A percentile compares a stretch with the other conserved stretches of the same genome.
Evolutionary conservation across 2,797 vertebrate genomes (phyloP).

Genomic region (Xenentodon cancila): DNA sequence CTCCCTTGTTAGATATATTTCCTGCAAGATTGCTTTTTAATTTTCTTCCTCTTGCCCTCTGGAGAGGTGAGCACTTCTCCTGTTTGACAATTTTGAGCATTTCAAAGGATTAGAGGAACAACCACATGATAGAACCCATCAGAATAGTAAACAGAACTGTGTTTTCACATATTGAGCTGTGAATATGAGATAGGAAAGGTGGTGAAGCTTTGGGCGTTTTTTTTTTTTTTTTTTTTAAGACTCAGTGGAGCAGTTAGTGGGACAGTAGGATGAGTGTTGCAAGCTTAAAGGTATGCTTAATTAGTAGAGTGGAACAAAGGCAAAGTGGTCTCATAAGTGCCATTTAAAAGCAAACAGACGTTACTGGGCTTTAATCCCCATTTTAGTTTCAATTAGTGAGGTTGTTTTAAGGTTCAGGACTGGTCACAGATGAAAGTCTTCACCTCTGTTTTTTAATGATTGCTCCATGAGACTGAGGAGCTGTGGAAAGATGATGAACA

Average conservation of each 20-base stretch:
- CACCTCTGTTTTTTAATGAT: constrained; percentile 23
- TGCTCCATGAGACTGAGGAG: constrained; percentile 19
- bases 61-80: constrained; percentile 58
- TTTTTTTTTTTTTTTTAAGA: constrained; percentile 5
- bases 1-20: constrained; percentile 54
- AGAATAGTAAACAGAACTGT: constrained; percentile 65
- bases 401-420: constrained; percentile 34
- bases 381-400: constrained; percentile 38
- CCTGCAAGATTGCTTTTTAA: constrained; percentile 74
- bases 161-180: constrained; percentile 61
- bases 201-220: constrained; percentile 21
- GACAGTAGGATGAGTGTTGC: constrained; percentile 25
- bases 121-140: constrained; percentile 62
- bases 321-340: constrained; percentile 46
- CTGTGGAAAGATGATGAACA: constrained; percentile 7
- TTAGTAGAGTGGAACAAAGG: constrained; percentile 54
- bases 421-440: constrained; percentile 45
- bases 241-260: background rate
- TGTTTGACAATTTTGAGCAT: constrained; percentile 69
- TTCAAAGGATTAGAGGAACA: constrained; percentile 64
- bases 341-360: constrained; percentile 34
- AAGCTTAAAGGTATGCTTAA: constrained; percentile 64
- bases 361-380: constrained; percentile 48
- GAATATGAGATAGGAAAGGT: constrained; percentile 55
- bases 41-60: constrained; percentile 59